A percentile compares a stretch with the other conserved stretches of the same genome.
Conservation (phyloP, 2,113 vertebrate species). For the Grus americana region DNA sequence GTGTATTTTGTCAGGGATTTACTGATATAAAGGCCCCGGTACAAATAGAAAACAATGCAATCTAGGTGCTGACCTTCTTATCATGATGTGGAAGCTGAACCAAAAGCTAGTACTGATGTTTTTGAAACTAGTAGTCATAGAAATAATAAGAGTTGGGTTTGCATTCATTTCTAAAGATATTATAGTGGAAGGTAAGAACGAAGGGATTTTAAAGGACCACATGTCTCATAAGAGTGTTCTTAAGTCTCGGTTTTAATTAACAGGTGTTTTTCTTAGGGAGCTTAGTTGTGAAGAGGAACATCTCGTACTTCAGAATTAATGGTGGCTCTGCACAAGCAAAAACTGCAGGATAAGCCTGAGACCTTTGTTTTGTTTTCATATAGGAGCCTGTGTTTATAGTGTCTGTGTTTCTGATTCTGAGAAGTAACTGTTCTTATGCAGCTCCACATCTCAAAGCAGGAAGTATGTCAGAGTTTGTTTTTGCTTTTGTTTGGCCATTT, state of each 20-base stretch:
- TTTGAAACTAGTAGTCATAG: not conserved
- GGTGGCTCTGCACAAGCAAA: not conserved
- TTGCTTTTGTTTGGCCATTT: not conserved
- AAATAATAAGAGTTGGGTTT: not conserved
- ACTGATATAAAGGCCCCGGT: not conserved
- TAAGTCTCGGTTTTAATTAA: not conserved
- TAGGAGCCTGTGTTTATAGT: not conserved
- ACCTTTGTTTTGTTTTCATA: accelerated
- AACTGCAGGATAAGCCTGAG: not conserved
- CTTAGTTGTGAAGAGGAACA: not conserved
- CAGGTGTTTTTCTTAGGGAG: not conserved
- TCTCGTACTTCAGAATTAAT: not conserved
- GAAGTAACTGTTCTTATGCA: not conserved
- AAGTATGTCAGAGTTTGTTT: not conserved
- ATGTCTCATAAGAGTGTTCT: accelerated
- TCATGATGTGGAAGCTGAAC: not conserved
- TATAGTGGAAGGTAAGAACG: not conserved
- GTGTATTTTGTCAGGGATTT: not conserved
- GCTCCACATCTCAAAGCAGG: not conserved
- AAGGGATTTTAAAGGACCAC: not conserved
- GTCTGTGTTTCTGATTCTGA: not conserved
- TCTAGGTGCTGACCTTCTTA: not conserved
- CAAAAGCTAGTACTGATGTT: not conserved
- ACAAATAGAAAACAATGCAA: not conserved
- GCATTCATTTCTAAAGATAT: not conserved